Base-by-base conservation (phyloP, 2,113 vertebrate genomes). In the Baryphthengus martii region DNA sequence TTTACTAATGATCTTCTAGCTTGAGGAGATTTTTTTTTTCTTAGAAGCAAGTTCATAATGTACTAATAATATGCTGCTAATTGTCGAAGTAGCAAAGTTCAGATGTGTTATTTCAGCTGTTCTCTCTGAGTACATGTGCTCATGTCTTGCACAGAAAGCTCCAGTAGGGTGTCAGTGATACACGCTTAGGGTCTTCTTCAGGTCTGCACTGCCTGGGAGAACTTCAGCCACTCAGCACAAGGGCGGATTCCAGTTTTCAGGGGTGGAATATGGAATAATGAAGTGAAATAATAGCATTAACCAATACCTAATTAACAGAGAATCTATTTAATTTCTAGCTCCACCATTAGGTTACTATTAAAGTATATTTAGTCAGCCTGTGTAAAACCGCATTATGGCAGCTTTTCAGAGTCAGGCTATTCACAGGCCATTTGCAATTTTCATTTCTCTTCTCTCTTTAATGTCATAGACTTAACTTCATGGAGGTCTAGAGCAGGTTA, bases 231-330 rank as follows among this genome's bases (percentile, higher is more conserved):
- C 55, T 72, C 47, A 74, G 56, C 45, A 78, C 40, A 17, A 28
- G 45, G 16, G 40, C 26, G 20, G 59, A 68, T 77, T 83, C 85
- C 76, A 72, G 63, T 61, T 88, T 88, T 72, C 90, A 84, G 59
- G 4, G 4, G 10, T 56, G 53, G 52, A 92, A 94, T 79, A 84
- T 56, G 66, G 77, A 95, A 96, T 94, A 96, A 95, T 96, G 96
- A 93, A 96, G 96, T 96, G 96, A 96, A 96, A 97, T 96, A 97
- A 97, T 85, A 92, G 84, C 93, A 88, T 96, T 96, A 96, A 96
- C 93, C 87, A 95, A 96, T 96, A 97, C 89, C 87, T 93, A 96
- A 96, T 97, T 97, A 97, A 97, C 91, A 93, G 89, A 94, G 91
- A 70, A 95, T 96, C 94, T 96, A 97, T 96, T 96, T 94, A 95